Evolutionary conservation across 2,888 invertebrate species (phyloP).

Genomic region (Drosophila neotestacea): DNA sequence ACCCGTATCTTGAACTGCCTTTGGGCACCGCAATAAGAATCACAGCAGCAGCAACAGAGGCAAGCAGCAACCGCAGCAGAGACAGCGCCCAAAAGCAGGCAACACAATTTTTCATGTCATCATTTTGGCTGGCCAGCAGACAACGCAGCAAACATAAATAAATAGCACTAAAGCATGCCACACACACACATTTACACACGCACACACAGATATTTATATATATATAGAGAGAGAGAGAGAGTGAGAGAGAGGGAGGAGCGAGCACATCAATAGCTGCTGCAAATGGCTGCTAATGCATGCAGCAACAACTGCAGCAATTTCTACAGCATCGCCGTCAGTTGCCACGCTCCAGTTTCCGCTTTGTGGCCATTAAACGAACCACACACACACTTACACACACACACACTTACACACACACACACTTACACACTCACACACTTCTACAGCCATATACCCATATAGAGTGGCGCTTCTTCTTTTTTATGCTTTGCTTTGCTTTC

Average conservation of each 20-base stretch:
- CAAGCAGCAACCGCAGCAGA: slow-evolving; percentile 17
- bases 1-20: slow-evolving; percentile 26
- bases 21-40: slow-evolving; percentile 41
- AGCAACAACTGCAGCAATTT: slow-evolving; percentile 64
- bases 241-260: not conserved
- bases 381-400: slow-evolving; percentile 39
- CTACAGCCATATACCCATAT: not conserved
- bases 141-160: slow-evolving; percentile 70
- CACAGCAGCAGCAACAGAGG: slow-evolving; percentile 25
- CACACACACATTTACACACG: slow-evolving; percentile 30
- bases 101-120: slow-evolving; percentile 77
- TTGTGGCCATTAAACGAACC: slow-evolving; percentile 75
- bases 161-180: slow-evolving; percentile 62
- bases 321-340: slow-evolving; percentile 52
- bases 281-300: slow-evolving; percentile 77
- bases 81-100: slow-evolving; percentile 61
- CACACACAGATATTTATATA: not conserved
- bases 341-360: slow-evolving; percentile 77
- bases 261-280: slow-evolving; percentile 70
- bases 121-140: slow-evolving; percentile 62
- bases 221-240: not conserved
- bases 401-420: slow-evolving; percentile 41
- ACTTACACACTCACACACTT: slow-evolving; percentile 24
- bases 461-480: slow-evolving; percentile 2
- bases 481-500: slow-evolving; percentile 4